Conservation (phyloP, 2,113 vertebrate species). For the Ceyx margarethae region DNA sequence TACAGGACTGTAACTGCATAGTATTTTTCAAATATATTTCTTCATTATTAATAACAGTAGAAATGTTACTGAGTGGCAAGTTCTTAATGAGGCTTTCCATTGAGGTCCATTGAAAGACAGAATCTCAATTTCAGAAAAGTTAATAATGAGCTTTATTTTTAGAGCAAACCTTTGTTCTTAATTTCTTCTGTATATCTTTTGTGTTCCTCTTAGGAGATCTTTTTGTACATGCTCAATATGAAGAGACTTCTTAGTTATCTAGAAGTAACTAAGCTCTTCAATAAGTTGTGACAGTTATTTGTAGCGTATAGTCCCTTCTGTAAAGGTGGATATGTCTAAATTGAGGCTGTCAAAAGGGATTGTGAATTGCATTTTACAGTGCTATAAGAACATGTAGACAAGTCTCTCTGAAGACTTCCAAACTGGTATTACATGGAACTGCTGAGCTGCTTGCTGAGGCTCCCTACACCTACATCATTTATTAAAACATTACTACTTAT, state of each 20-base stretch:
- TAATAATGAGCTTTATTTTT: constrained; percentile 7
- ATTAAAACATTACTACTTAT: constrained; percentile 67
- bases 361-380: constrained; percentile 57
- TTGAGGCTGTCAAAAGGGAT: constrained; percentile 66
- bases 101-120: neutral
- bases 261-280: constrained; percentile 22
- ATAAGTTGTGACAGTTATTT: constrained; percentile 69
- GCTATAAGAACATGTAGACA: constrained; percentile 53
- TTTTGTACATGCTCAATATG: neutral
- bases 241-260: constrained; percentile 10
- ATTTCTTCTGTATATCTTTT: constrained; percentile 12
- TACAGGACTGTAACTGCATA: neutral
- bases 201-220: constrained; percentile 13
- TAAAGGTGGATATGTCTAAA: constrained; percentile 66
- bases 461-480: constrained; percentile 61
- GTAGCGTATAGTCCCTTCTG: constrained; percentile 51
- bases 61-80: neutral
- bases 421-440: constrained; percentile 34
- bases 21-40: neutral
- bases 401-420: constrained; percentile 57
- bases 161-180: constrained; percentile 23
- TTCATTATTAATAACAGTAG: neutral
- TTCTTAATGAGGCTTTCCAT: neutral
- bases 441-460: constrained; percentile 32
- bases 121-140: neutral